Percentiles rank a stretch among this genome's conserved stretches.
phyloP scores from a whole-genome alignment of 1,140 invertebrate genomes.

The Drosophila fuyamai region DNA sequence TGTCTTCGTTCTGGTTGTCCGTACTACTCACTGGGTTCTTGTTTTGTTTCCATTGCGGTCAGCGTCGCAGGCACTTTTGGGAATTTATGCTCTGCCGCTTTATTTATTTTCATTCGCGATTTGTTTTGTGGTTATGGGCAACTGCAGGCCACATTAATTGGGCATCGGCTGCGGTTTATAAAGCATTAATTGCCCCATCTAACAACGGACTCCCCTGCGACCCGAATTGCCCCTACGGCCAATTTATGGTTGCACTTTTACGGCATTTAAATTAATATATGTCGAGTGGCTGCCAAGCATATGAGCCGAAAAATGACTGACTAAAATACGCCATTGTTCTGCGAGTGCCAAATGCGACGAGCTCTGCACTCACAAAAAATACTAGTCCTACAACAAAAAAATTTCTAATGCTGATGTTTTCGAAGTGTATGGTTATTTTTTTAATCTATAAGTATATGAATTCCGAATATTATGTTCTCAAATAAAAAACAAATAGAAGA shows the following conservation, averaged over 20 bases:
- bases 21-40: slow-evolving; percentile 1
- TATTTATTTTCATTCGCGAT: slow-evolving; percentile 45
- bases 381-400: neutral
- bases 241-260: slow-evolving; percentile 51
- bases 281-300: slow-evolving; percentile 20
- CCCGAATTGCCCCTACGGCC: neutral
- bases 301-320: slow-evolving; percentile 23
- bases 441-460: no score
- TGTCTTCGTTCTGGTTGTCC: slow-evolving; percentile 40
- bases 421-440: no score
- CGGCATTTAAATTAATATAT: slow-evolving; percentile 59
- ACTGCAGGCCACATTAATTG: slow-evolving; percentile 67
- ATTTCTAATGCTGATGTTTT: no score
- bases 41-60: slow-evolving; percentile 36
- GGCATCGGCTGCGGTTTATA: slow-evolving; percentile 58
- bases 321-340: slow-evolving; percentile 52
- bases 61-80: slow-evolving; percentile 52
- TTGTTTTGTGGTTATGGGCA: slow-evolving; percentile 46
- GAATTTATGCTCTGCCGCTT: slow-evolving; percentile 39
- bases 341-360: slow-evolving; percentile 43
- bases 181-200: slow-evolving; percentile 52
- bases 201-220: slow-evolving; percentile 13
- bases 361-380: neutral
- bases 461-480: no score
- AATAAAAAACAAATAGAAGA: no score